A percentile compares a stretch with the other conserved stretches of the same genome.
phyloP scores from a whole-genome alignment of 1,140 invertebrate genomes.

The Zaprionus taronus region DNA sequence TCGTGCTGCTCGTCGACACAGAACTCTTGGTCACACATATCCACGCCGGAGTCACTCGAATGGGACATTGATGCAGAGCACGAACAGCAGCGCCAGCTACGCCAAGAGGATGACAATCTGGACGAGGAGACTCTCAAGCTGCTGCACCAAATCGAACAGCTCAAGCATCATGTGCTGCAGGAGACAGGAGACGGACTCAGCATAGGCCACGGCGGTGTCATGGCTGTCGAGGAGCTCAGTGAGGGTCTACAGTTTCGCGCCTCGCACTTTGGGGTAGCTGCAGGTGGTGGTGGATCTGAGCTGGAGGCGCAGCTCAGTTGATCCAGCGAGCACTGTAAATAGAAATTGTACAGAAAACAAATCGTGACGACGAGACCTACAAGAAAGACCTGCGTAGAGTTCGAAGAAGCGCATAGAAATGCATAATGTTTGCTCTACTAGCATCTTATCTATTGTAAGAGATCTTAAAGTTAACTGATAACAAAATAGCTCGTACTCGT shows the following conservation, averaged over 20 bases:
- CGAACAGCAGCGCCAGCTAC: slow-evolving; percentile 66
- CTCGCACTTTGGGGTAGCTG: slow-evolving; percentile 51
- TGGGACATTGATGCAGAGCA: slow-evolving; percentile 82
- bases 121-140: slow-evolving; percentile 78
- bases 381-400: slow-evolving; percentile 28
- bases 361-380: slow-evolving; percentile 38
- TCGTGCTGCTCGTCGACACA: slow-evolving; percentile 74
- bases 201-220: slow-evolving; percentile 30
- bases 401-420: background rate
- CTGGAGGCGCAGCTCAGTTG: slow-evolving; percentile 58
- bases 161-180: slow-evolving; percentile 78
- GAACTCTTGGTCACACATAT: slow-evolving; percentile 82
- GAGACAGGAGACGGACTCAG: slow-evolving; percentile 77
- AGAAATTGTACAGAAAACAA: slow-evolving; percentile 1
- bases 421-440: background rate
- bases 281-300: slow-evolving; percentile 28
- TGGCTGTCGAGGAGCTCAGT: slow-evolving; percentile 51
- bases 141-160: slow-evolving; percentile 79
- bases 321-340: slow-evolving; percentile 31
- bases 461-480: slow-evolving; percentile 14
- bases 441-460: background rate
- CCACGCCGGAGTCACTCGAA: slow-evolving; percentile 80
- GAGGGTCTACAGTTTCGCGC: slow-evolving; percentile 57
- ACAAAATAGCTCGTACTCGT: slow-evolving; percentile 7
- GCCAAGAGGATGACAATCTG: slow-evolving; percentile 75